Conservation (phyloP, 2,888 invertebrate genomes). For the Agrochola lota region DNA sequence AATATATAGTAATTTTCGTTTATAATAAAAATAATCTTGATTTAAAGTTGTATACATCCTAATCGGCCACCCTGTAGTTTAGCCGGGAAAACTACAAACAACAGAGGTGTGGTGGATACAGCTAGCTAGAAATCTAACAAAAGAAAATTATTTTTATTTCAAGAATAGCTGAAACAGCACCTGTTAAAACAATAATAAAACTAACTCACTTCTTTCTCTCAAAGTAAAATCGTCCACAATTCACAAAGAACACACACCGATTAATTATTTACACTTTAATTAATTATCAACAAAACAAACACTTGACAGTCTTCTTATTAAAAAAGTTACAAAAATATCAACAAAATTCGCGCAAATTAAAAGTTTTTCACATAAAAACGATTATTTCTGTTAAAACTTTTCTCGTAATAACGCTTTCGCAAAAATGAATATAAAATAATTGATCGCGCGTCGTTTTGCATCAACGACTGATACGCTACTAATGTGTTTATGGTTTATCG, state of each 20-base stretch:
- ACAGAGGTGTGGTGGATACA: background rate
- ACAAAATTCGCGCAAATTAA: background rate
- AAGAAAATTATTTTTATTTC: constrained; percentile 13
- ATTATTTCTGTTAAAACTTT: constrained; percentile 13
- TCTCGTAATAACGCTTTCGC: constrained; percentile 8
- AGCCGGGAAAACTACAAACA: background rate
- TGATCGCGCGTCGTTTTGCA: constrained; percentile 40
- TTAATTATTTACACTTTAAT: constrained; percentile 25
- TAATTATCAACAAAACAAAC: constrained; percentile 14
- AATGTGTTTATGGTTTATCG: constrained; percentile 50
- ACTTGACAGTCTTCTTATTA: constrained; percentile 5
- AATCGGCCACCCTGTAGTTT: too few relatives aligned
- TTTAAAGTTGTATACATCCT: too few relatives aligned
- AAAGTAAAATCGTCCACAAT: constrained; percentile 13
- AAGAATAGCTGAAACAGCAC: constrained; percentile 13
- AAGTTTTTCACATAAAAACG: background rate
- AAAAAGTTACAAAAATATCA: constrained; percentile 1
- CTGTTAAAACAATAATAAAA: constrained; percentile 28
- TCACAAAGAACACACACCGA: constrained; percentile 32
- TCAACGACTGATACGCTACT: constrained; percentile 47
- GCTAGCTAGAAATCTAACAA: background rate
- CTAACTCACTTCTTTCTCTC: constrained; percentile 40
- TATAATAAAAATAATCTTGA: too few relatives aligned
- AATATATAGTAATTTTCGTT: too few relatives aligned
- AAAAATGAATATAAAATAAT: constrained; percentile 9